Evolutionary conservation across 2,113 vertebrate genomes (phyloP).

Genomic region (Helogale parvula): DNA sequence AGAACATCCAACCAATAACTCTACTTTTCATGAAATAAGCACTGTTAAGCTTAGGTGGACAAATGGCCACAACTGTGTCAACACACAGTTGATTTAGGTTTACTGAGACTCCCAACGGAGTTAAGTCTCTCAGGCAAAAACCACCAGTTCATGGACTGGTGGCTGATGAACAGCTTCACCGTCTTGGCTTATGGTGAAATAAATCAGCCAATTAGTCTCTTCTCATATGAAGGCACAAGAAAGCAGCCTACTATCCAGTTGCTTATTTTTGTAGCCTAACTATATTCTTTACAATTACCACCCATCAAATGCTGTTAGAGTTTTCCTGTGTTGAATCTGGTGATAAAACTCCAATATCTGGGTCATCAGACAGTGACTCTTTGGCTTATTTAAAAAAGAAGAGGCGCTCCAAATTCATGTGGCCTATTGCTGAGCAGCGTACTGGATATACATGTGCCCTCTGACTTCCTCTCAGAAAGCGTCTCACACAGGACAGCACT

Average conservation of each 20-base stretch:
- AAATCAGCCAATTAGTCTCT: background rate
- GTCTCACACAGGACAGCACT: conserved; percentile 31
- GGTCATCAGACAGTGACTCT: background rate
- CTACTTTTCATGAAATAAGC: background rate
- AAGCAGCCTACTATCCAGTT: background rate
- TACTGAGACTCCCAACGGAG: background rate
- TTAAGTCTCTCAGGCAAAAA: background rate
- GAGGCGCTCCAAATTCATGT: background rate
- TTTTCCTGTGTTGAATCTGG: background rate
- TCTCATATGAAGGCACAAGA: background rate
- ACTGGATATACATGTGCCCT: background rate
- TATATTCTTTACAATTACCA: background rate
- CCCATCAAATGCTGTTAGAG: background rate
- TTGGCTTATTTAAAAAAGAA: background rate
- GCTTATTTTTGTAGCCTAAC: background rate
- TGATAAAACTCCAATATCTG: background rate
- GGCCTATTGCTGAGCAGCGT: background rate
- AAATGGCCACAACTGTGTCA: too few species aligned
- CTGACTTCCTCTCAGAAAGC: background rate
- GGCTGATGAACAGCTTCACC: background rate
- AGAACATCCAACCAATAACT: background rate
- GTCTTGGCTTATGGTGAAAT: background rate
- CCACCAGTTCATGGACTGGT: background rate
- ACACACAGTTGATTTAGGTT: background rate
- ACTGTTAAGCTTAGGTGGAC: background rate